Conservation (phyloP, 2,797 vertebrate genomes). For the Alca torda region DNA sequence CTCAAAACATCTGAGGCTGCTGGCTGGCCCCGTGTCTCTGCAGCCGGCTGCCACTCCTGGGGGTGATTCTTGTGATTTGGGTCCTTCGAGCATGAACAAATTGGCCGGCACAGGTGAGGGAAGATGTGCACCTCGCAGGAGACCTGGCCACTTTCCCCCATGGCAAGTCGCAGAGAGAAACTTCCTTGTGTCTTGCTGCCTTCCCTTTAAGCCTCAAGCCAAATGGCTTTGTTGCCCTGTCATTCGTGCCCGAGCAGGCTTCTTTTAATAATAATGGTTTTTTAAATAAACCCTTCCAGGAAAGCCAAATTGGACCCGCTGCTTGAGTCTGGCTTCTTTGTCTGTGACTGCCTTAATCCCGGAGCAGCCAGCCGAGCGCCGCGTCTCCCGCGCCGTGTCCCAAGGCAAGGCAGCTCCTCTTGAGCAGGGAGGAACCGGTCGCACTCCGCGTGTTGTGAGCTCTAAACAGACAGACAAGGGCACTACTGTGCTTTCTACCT, state of each 20-base stretch:
- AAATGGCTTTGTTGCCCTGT: background rate
- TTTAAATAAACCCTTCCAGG: slow-evolving; percentile 37
- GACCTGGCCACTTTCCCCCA: background rate
- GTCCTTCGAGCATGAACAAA: background rate
- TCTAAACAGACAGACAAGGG: background rate
- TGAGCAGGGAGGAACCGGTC: accelerated
- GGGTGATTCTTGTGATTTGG: background rate
- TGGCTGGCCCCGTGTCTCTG: background rate
- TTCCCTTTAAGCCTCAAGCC: background rate
- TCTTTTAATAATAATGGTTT: background rate
- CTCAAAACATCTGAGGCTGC: background rate
- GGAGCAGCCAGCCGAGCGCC: background rate
- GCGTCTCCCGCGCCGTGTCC: accelerated
- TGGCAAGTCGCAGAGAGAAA: accelerated
- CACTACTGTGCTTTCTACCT: background rate
- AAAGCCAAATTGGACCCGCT: background rate
- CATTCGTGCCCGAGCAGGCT: background rate
- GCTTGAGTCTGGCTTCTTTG: background rate
- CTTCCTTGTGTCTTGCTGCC: background rate
- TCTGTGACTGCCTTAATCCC: background rate
- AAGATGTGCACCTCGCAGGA: background rate
- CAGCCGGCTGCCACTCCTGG: background rate
- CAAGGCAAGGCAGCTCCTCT: background rate
- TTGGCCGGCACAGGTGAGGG: background rate
- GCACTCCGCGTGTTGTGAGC: background rate